Evolutionary conservation across 2,113 vertebrate genomes (phyloP), one percentile per base, ranked within the genome.

Genomic region (Muntiacus reevesi): DNA sequence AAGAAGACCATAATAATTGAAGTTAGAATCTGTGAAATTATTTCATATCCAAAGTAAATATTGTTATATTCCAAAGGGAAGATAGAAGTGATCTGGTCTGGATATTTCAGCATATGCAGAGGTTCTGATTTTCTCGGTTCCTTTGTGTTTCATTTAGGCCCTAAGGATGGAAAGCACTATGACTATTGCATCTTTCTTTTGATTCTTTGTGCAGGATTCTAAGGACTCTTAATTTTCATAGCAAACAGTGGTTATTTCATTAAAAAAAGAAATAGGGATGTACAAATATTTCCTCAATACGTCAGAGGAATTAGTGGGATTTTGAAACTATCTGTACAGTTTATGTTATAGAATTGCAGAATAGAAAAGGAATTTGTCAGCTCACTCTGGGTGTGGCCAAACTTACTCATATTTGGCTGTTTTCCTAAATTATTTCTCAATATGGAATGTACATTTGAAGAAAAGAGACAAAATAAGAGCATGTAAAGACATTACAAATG

Each of bases 381-480:
- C 36, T 89, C 36, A 74, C 2, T 71, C 59, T 85, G 87, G 59
- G 30, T 94, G 55, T 54, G n/a, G 60, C 89, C 19, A 59, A 23
- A 87, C 45, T 97, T 94, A 45, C 33, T 93, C 47, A 76, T 54
- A 64, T 83, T 54, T 94, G 60, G 79, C 92, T 81, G 15, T 95
- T 92, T 82, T 95, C 78, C 91, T 89, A 89, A 91, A 83, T 92
- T 95, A 33, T 67, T 93, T 88, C 76, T 92, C 21, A 89, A 92
- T 76, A 57, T 57, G 76, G 54, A 94, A 96, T 86, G 67, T 33
- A 57, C 25, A n/a, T 89, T 64, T 85, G 52, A 25, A 87, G 78
- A 91, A 97, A 62, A 95, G 59, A 95, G 50, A 92, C 50, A 83
- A 83, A 87, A 84, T 55, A 86, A 64, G 30, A 84, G 17, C 33